Evolutionary conservation across 2,797 vertebrate genomes (phyloP).

Genomic region (Spinibarbus caldwelli): DNA sequence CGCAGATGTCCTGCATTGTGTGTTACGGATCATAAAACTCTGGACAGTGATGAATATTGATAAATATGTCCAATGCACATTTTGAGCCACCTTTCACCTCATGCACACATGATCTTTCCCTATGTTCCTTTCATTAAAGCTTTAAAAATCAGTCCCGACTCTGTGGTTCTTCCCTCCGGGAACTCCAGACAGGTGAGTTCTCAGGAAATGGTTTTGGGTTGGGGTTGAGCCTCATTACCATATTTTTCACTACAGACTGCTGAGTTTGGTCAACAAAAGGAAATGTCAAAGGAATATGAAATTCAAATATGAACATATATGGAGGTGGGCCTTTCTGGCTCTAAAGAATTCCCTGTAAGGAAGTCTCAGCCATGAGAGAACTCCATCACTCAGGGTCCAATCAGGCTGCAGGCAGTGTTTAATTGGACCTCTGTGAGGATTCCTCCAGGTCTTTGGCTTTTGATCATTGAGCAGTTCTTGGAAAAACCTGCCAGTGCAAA

Average conservation of each 20-base stretch:
- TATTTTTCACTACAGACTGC: slow-evolving; percentile 50
- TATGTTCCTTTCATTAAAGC: slow-evolving; percentile 44
- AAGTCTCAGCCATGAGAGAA: slow-evolving; percentile 70
- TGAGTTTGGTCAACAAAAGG: slow-evolving; percentile 55
- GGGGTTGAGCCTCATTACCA: slow-evolving; percentile 48
- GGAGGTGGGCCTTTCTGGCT: slow-evolving; percentile 58
- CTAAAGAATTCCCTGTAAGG: slow-evolving; percentile 74
- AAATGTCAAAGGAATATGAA: slow-evolving; percentile 62
- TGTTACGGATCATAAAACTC: slow-evolving; percentile 11
- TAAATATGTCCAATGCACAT: neutral
- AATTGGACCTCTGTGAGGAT: slow-evolving; percentile 79
- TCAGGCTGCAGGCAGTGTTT: slow-evolving; percentile 78
- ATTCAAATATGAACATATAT: slow-evolving; percentile 76
- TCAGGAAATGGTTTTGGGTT: slow-evolving; percentile 43
- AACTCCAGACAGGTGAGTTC: slow-evolving; percentile 40
- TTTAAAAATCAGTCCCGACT: slow-evolving; percentile 9
- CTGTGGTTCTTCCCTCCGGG: slow-evolving; percentile 16
- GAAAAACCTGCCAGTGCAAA: slow-evolving; percentile 72
- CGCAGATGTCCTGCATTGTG: neutral
- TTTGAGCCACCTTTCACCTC: slow-evolving; percentile 31
- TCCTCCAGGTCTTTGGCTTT: slow-evolving; percentile 78
- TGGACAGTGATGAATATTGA: neutral
- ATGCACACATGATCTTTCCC: slow-evolving; percentile 36
- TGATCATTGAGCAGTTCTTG: slow-evolving; percentile 76
- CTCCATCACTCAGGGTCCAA: slow-evolving; percentile 68